Conservation (phyloP, 2,113 vertebrate species). For the Myxocyprinus asiaticus region DNA sequence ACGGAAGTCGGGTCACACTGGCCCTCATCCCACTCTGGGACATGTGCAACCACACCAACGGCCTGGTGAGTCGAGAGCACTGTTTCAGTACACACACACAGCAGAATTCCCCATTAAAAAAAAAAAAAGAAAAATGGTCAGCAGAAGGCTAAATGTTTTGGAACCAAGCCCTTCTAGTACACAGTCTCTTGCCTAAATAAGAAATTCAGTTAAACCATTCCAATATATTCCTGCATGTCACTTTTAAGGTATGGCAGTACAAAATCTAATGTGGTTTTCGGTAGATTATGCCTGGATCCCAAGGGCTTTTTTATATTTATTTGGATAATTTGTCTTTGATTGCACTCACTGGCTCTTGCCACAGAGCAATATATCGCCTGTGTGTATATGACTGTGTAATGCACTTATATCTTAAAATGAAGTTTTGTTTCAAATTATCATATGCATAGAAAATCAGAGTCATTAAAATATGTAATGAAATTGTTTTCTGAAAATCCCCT, state of each 20-base stretch:
- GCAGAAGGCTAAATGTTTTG: too few species aligned
- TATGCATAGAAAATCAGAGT: conserved; percentile 50
- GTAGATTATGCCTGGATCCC: conserved; percentile 47
- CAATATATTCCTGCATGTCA: not conserved
- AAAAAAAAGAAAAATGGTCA: not conserved
- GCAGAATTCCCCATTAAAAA: not conserved
- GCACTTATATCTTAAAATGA: conserved; percentile 47
- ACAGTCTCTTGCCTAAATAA: not conserved
- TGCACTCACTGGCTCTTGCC: conserved; percentile 53
- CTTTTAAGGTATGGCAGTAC: conserved; percentile 5
- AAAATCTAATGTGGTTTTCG: not conserved
- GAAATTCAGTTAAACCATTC: not conserved
- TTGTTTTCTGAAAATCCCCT: conserved; percentile 26
- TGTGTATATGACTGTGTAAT: conserved; percentile 44
- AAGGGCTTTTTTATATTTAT: conserved; percentile 56
- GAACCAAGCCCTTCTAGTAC: too few species aligned
- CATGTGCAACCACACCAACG: conserved; percentile 98
- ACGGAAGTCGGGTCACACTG: conserved; percentile 91
- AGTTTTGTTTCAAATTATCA: conserved; percentile 50
- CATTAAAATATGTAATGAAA: conserved; percentile 60
- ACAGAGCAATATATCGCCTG: conserved; percentile 57
- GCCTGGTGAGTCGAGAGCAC: conserved; percentile 81
- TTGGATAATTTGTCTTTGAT: conserved; percentile 58
- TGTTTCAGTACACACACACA: not conserved
- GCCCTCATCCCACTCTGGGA: conserved; percentile 98